Conservation (phyloP, 2,888 invertebrate species). For the Latrodectus hesperus region DNA sequence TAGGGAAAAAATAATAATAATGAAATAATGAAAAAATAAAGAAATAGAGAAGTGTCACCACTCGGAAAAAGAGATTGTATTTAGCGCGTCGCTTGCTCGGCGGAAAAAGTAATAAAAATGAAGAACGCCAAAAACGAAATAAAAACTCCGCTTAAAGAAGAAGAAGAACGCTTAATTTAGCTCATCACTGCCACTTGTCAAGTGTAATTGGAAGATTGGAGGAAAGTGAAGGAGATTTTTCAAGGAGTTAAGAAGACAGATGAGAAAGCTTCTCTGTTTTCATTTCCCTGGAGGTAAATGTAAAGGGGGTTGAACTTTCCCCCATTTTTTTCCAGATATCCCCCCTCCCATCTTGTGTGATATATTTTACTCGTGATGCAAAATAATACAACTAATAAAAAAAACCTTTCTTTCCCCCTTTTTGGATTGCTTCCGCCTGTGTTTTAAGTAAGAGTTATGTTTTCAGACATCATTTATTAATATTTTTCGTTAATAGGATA, state of each 20-base stretch:
- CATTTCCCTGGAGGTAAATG: conserved; percentile 41
- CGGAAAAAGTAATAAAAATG: conserved; percentile 57
- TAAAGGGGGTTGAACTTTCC: conserved; percentile 6
- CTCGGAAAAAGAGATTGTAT: conserved; percentile 68
- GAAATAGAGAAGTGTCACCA: conserved; percentile 54
- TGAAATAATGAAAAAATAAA: conserved; percentile 6
- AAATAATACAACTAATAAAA: conserved; percentile 23
- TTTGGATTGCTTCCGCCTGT: conserved; percentile 45
- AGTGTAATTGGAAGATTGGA: conserved; percentile 68
- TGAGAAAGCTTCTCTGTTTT: conserved; percentile 56
- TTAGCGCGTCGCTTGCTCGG: conserved; percentile 40
- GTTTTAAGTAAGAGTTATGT: conserved; percentile 68
- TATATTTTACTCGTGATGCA: conserved; percentile 42
- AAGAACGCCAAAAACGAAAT: conserved; percentile 39
- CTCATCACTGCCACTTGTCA: conserved; percentile 68
- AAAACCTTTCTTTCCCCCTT: not conserved
- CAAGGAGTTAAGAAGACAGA: conserved; percentile 65
- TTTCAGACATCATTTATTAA: conserved; percentile 67
- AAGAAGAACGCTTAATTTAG: conserved; percentile 66
- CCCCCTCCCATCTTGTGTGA: conserved; percentile 21
- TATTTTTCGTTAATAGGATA: conserved; percentile 62
- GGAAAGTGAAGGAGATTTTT: conserved; percentile 65
- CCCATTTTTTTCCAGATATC: not conserved
- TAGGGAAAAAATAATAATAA: conserved; percentile 33
- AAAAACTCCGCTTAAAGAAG: conserved; percentile 49